phyloP scores from a whole-genome alignment of 2,797 vertebrate species.

The Halcyon leucocephala region DNA sequence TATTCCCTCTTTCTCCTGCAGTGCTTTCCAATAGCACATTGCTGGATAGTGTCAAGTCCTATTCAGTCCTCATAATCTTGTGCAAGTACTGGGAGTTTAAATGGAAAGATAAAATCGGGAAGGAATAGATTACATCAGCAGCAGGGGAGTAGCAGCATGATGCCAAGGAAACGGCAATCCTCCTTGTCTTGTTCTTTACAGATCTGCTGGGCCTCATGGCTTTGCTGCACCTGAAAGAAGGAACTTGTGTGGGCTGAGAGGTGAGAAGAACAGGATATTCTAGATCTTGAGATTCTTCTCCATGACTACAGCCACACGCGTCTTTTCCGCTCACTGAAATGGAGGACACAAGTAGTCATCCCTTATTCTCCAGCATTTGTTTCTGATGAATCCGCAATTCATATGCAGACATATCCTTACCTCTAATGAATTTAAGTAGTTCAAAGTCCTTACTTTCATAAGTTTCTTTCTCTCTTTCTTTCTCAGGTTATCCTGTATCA shows the following conservation, averaged over 20 bases:
- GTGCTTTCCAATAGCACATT: not conserved
- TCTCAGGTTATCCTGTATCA: not conserved
- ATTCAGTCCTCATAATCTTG: not conserved
- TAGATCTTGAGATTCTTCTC: not conserved
- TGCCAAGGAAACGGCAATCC: not conserved
- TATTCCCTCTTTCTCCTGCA: not conserved
- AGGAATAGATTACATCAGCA: not conserved
- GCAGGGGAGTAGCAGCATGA: fast-evolving
- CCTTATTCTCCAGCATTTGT: not conserved
- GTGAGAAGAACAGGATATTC: not conserved
- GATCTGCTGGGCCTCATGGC: not conserved
- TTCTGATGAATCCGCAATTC: not conserved
- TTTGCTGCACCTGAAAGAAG: not conserved
- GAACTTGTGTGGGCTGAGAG: not conserved
- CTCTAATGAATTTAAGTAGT: not conserved
- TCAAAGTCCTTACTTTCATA: not conserved
- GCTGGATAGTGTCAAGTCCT: not conserved
- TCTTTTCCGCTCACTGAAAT: not conserved
- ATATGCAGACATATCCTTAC: not conserved
- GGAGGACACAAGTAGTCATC: not conserved
- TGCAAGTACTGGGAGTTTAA: not conserved
- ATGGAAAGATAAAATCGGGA: not conserved
- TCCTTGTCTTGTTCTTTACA: not conserved
- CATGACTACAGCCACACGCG: not conserved
- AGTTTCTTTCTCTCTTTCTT: not conserved